A percentile compares a stretch with the other conserved stretches of the same genome.
Conservation (phyloP, 2,113 vertebrate genomes). For the Taxidea taxus region DNA sequence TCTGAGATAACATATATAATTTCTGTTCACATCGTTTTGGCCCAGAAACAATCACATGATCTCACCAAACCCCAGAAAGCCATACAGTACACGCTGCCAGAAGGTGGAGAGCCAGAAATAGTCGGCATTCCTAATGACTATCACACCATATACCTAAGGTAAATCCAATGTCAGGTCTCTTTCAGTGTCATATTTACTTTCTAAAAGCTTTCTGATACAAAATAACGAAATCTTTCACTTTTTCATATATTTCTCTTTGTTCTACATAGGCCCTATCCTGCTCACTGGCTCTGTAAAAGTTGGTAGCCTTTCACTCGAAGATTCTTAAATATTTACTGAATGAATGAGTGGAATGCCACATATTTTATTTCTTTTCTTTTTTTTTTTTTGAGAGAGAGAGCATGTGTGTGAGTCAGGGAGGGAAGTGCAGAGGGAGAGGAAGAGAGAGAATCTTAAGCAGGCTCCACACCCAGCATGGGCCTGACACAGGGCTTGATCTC, state of each 20-base stretch:
- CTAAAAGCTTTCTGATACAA: not conserved
- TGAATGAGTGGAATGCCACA: not conserved
- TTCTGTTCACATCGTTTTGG: not conserved
- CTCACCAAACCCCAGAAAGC: not conserved
- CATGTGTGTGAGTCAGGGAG: not conserved
- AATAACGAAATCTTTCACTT: not conserved
- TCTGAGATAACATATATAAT: not conserved
- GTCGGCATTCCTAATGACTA: not conserved
- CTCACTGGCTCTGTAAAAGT: not conserved
- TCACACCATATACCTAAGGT: not conserved
- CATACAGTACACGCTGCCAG: not conserved
- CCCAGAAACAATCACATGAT: not conserved
- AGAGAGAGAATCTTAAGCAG: not conserved
- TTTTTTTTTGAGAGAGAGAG: not conserved
- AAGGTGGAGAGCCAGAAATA: not conserved
- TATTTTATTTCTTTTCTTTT: not conserved
- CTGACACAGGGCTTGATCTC: not conserved
- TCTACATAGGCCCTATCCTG: not conserved
- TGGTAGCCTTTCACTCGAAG: not conserved
- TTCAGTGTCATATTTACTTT: not conserved
- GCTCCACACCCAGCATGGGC: not conserved
- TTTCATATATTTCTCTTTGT: not conserved
- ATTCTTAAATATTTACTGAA: not conserved
- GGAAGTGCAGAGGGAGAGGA: not conserved
- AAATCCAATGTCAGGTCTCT: not conserved